These are phyloP conservation scores for Polydrusus cervinus DNA, from an alignment of 2,888 invertebrate species.

Conservation along the genomic window DNA sequence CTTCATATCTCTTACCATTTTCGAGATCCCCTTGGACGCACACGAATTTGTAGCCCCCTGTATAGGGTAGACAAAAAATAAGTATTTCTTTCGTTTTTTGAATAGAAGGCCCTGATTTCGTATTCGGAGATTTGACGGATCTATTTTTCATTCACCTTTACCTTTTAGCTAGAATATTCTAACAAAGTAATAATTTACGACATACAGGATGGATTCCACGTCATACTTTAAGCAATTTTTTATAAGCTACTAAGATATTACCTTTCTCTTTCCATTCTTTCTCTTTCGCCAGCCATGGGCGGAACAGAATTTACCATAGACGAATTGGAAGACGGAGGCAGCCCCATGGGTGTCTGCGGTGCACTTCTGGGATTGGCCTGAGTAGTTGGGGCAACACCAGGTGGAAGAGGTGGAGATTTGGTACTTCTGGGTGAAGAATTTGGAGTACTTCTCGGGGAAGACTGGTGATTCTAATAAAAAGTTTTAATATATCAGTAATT, in stretches of 20 bases:
- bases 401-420: slow-evolving; percentile 86
- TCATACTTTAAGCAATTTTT: no score
- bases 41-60: no score
- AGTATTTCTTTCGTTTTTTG: no score
- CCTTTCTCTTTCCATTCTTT: slow-evolving; percentile 41
- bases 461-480: slow-evolving; percentile 82
- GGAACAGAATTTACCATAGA: slow-evolving; percentile 65
- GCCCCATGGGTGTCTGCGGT: slow-evolving; percentile 75
- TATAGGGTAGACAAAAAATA: no score
- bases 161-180: no score
- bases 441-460: slow-evolving; percentile 89
- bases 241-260: background rate
- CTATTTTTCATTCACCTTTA: no score
- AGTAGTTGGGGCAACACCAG: slow-evolving; percentile 71
- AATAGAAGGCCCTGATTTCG: no score
- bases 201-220: no score
- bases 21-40: no score
- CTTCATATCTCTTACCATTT: no score
- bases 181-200: no score
- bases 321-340: slow-evolving; percentile 64
- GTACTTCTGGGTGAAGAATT: slow-evolving; percentile 91
- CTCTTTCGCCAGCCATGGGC: slow-evolving; percentile 43
- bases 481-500: background rate
- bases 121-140: no score
- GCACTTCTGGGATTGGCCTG: slow-evolving; percentile 69